A percentile compares a stretch with the other conserved stretches of the same genome.
Evolutionary conservation across 1,140 invertebrate genomes (phyloP).

Genomic region (Saccostrea echinata): DNA sequence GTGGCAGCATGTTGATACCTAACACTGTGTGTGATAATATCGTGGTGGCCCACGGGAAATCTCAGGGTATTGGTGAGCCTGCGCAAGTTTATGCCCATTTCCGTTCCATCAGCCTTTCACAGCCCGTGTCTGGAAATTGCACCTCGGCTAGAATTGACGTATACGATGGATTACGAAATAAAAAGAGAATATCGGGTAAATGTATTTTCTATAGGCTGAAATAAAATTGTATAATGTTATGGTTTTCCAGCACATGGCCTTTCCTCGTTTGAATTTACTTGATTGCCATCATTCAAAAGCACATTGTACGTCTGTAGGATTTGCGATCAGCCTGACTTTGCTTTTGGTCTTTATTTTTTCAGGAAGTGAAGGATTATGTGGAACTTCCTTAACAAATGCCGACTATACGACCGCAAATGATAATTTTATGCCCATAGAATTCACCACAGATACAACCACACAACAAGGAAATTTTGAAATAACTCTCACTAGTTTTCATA

Average conservation of each 20-base stretch:
- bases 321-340: too few relatives aligned
- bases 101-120: background rate
- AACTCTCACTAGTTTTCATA: background rate
- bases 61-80: background rate
- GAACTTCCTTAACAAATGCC: background rate
- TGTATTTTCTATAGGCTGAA: too few relatives aligned
- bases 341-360: background rate
- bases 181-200: constrained; percentile 25
- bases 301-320: too few relatives aligned
- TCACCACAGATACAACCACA: background rate
- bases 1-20: background rate
- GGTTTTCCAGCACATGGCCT: too few relatives aligned
- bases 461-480: constrained; percentile 14
- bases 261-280: too few relatives aligned
- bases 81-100: constrained; percentile 22
- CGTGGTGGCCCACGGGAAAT: background rate
- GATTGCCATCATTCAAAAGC: too few relatives aligned
- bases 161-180: constrained; percentile 7
- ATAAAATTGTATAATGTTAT: too few relatives aligned
- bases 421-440: constrained; percentile 30
- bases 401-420: background rate
- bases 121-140: constrained; percentile 7
- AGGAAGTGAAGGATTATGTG: constrained; percentile 29
- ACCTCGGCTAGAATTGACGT: constrained; percentile 19
- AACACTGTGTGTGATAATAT: constrained; percentile 24